These are phyloP conservation scores for Drosophila oshimai DNA, from an alignment of 1,140 invertebrate species.

Conservation along the genomic window DNA sequence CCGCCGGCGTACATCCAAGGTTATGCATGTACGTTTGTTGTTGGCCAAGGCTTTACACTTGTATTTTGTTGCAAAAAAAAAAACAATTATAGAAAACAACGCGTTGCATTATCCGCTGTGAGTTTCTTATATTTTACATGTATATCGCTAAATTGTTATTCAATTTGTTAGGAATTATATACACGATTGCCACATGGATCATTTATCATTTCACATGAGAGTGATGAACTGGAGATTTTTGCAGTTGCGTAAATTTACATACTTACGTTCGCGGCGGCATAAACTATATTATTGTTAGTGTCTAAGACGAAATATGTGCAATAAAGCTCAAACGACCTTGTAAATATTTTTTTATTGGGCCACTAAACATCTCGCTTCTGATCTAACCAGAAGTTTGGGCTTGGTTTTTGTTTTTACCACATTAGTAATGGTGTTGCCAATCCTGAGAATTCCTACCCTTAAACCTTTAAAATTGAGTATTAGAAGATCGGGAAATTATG, in stretches of 20 bases:
- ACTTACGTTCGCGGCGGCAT: conserved; percentile 1
- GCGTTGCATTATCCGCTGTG: conserved; percentile 43
- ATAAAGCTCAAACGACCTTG: conserved; percentile 50
- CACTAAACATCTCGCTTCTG: background rate
- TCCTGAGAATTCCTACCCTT: background rate
- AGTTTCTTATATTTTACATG: conserved; percentile 45
- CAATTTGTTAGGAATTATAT: conserved; percentile 54
- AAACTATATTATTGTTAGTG: conserved; percentile 51
- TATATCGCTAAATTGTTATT: conserved; percentile 66
- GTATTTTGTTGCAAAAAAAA: conserved; percentile 28
- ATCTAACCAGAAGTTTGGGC: background rate
- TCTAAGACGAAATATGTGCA: conserved; percentile 67
- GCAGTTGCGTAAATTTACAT: conserved; percentile 19
- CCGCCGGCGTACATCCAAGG: conserved; percentile 20
- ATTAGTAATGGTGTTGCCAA: background rate
- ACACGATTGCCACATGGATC: conserved; percentile 17
- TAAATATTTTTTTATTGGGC: background rate
- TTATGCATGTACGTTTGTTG: conserved; percentile 15
- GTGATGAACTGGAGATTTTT: conserved; percentile 5
- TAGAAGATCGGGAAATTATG: background rate
- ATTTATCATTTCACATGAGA: background rate
- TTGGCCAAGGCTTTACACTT: conserved; percentile 35
- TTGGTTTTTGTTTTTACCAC: background rate
- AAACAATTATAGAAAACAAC: conserved; percentile 14
- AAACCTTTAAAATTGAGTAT: background rate